Evolutionary conservation across 2,113 vertebrate genomes (phyloP), one percentile per base, ranked within the genome.

Genomic region (Eleginops maclovinus): DNA sequence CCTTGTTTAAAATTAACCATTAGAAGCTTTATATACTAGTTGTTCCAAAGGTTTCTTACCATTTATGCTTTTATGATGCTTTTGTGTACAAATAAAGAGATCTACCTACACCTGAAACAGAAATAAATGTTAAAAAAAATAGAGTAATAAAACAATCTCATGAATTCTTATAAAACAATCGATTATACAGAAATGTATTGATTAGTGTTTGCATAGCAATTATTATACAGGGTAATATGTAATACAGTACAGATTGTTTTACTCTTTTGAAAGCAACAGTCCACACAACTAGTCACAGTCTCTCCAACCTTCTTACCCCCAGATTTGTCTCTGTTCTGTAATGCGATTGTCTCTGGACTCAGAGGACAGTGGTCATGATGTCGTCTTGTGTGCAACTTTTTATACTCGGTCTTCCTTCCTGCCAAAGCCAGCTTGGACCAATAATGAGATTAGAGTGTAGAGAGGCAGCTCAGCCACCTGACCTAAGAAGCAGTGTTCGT

Each of bases 371-470:
- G 63, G 83, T 85, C 85, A 76, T 87, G 72, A 77, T 75, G 82
- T 82, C 74, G 66, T 79, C 79, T 82, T 75, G 72, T 53, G 85
- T 79, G 53, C 54, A 62, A 82, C 78, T 87, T 90, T 86, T 82
- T 87, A 67, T 61, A 72, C 81, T 85, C 73, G 51, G 54, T 81
- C 83, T 85, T 59, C 79, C 70, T 82, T 75, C 75, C 69, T 68
- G 44, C 83, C 81, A 89, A 93, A 90, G 87, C 86, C 92, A 92
- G 92, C 92, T 93, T 92, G 86, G 83, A 77, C 81, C 75, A 87
- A 77, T 95, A 94, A 95, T 93, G 86, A 91, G 93, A 95, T 95
- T 95, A 92, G 66, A 83, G 80, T 41, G 69, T 86, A 61, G 82
- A 87, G 91, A 92, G 87, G 89, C 86, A 85, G 92, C 88, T 95